Conservation (phyloP, 2,888 invertebrate genomes). For the Salticus scenicus region DNA sequence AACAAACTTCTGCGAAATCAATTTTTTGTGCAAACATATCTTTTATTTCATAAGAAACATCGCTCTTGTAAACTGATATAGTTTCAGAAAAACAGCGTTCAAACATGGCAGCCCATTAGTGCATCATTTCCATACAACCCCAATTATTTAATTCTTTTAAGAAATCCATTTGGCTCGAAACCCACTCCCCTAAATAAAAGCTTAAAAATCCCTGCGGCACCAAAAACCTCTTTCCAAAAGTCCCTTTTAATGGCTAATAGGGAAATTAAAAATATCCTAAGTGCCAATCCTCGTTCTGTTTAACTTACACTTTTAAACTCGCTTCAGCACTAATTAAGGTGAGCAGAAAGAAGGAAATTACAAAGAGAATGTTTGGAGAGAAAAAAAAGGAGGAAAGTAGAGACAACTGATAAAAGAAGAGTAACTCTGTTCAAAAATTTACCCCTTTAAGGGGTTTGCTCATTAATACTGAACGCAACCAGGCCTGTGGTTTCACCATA, state of each 20-base stretch:
- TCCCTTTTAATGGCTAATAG: slow-evolving; percentile 66
- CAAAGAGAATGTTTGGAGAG: slow-evolving; percentile 19
- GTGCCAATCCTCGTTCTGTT: slow-evolving; percentile 69
- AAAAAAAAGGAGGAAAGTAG: slow-evolving; percentile 8
- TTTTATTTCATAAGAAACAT: no score
- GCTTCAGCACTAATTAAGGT: slow-evolving; percentile 58
- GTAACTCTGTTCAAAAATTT: slow-evolving; percentile 34
- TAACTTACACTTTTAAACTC: slow-evolving; percentile 68
- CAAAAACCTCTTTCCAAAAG: slow-evolving; percentile 48
- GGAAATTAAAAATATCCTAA: slow-evolving; percentile 67
- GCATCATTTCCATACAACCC: background rate
- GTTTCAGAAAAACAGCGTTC: background rate
- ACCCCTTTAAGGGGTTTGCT: slow-evolving; percentile 41
- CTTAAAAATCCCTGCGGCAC: slow-evolving; percentile 67
- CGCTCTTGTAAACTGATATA: no score
- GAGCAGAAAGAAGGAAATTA: slow-evolving; percentile 26
- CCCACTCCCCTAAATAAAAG: slow-evolving; percentile 55
- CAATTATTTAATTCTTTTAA: slow-evolving; percentile 65
- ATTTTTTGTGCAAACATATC: no score
- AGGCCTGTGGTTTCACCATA: slow-evolving; percentile 21
- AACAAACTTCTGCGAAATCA: no score
- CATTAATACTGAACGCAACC: slow-evolving; percentile 53
- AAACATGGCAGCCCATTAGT: slow-evolving; percentile 25
- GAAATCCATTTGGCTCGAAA: slow-evolving; percentile 33
- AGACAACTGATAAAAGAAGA: slow-evolving; percentile 23